Evolutionary conservation across 2,113 vertebrate species (phyloP).

Genomic region (Hippocampus zosterae): DNA sequence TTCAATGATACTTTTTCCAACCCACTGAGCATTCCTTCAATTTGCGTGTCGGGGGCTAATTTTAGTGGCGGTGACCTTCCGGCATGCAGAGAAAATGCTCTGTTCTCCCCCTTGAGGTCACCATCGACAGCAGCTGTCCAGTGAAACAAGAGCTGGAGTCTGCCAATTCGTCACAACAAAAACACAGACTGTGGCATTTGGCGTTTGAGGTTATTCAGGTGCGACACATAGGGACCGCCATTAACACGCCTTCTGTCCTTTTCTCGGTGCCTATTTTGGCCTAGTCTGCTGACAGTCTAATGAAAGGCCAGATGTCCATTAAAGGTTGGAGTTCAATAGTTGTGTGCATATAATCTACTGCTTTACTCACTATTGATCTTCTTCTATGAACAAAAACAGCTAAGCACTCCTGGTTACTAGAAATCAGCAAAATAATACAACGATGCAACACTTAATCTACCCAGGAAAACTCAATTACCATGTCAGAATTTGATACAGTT

Average conservation of each 20-base stretch:
- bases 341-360: not conserved
- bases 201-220: conserved; percentile 18
- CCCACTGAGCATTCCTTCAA: conserved; percentile 6
- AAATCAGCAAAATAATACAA: not conserved
- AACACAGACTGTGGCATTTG: conserved; percentile 57
- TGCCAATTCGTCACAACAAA: conserved; percentile 48
- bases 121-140: conserved; percentile 65
- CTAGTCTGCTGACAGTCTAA: not conserved
- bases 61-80: conserved; percentile 72
- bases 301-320: not conserved
- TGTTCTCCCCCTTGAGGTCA: conserved; percentile 14
- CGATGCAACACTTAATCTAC: too few species aligned
- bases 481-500: too few species aligned
- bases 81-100: conserved; percentile 54
- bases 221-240: conserved; percentile 10
- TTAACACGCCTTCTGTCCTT: conserved; percentile 7
- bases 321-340: conserved; percentile 30
- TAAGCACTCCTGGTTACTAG: not conserved
- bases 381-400: not conserved
- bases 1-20: conserved; percentile 1
- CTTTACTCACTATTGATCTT: not conserved
- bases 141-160: conserved; percentile 65
- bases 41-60: conserved; percentile 60
- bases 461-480: too few species aligned
- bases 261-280: conserved; percentile 37